Percentiles rank a stretch among this genome's conserved stretches.
phyloP scores from a whole-genome alignment of 2,113 vertebrate species.

The Ptychochromis oligacanthus region DNA sequence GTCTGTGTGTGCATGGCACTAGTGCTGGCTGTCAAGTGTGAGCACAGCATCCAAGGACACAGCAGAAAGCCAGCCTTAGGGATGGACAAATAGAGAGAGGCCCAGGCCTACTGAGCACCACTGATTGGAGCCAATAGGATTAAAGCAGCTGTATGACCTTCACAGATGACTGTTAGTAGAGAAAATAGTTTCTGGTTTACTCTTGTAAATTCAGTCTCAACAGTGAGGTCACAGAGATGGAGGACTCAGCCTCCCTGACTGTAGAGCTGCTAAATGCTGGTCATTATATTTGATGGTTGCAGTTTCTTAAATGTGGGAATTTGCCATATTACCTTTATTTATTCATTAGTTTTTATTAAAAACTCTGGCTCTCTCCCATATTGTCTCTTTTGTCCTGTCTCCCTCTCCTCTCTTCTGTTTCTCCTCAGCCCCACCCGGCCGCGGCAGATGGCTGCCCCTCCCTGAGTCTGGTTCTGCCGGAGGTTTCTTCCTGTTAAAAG shows the following conservation, averaged over 20 bases:
- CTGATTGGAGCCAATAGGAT: slow-evolving; percentile 52
- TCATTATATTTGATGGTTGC: neutral
- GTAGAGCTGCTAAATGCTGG: neutral
- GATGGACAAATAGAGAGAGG: slow-evolving; percentile 39
- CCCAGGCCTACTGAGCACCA: slow-evolving; percentile 25
- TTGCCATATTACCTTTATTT: neutral
- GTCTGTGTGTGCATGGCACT: neutral
- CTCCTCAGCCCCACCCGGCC: too few species aligned
- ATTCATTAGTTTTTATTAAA: too few species aligned
- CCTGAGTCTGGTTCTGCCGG: too few species aligned
- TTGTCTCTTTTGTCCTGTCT: too few species aligned
- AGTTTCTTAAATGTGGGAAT: neutral
- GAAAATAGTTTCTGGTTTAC: neutral
- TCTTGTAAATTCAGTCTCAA: slow-evolving; percentile 22
- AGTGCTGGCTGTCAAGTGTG: slow-evolving; percentile 27
- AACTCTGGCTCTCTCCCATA: too few species aligned
- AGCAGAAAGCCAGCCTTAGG: slow-evolving; percentile 42
- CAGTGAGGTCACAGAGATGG: slow-evolving; percentile 16
- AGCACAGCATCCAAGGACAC: slow-evolving; percentile 61
- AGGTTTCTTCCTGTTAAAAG: too few species aligned
- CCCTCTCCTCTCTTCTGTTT: too few species aligned
- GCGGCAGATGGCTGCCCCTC: too few species aligned
- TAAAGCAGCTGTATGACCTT: slow-evolving; percentile 62
- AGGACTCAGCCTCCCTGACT: neutral
- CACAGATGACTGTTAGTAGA: slow-evolving; percentile 37